phyloP scores from a whole-genome alignment of 2,888 invertebrate genomes.

The Rhagonycha lutea region DNA sequence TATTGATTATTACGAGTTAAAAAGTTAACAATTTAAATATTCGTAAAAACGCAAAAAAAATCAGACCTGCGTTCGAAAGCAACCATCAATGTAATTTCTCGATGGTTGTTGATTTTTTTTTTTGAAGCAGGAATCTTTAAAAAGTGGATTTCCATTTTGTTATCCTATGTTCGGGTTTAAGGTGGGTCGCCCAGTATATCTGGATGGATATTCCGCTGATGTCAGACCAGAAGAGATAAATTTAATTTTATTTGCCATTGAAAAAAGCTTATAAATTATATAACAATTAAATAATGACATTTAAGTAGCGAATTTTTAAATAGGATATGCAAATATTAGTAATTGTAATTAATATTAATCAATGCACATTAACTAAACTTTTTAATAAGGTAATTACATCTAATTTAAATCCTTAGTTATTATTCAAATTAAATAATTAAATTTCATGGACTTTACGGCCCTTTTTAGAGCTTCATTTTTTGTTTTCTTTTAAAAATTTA shows the following conservation, averaged over 20 bases:
- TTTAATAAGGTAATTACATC: not conserved
- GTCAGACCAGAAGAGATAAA: not conserved
- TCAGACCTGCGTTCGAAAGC: no score
- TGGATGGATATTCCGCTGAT: not conserved
- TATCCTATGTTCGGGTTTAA: no score
- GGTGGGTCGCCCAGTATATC: no score
- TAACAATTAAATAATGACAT: not conserved
- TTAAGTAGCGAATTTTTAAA: not conserved
- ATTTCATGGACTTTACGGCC: not conserved
- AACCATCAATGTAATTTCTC: no score
- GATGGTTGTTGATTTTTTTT: no score
- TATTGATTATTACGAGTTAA: no score
- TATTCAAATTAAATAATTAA: not conserved
- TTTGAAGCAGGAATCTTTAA: no score
- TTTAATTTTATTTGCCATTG: not conserved
- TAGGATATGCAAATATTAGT: not conserved
- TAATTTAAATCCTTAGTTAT: not conserved
- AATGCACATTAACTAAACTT: not conserved
- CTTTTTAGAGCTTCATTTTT: not conserved
- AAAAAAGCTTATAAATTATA: not conserved
- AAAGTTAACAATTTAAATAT: no score
- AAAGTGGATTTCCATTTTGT: no score
- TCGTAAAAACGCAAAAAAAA: no score
- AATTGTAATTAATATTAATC: not conserved
- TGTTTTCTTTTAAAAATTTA: no score